phyloP scores from a whole-genome alignment of 2,113 vertebrate genomes.

The Ramphastos sulfuratus region DNA sequence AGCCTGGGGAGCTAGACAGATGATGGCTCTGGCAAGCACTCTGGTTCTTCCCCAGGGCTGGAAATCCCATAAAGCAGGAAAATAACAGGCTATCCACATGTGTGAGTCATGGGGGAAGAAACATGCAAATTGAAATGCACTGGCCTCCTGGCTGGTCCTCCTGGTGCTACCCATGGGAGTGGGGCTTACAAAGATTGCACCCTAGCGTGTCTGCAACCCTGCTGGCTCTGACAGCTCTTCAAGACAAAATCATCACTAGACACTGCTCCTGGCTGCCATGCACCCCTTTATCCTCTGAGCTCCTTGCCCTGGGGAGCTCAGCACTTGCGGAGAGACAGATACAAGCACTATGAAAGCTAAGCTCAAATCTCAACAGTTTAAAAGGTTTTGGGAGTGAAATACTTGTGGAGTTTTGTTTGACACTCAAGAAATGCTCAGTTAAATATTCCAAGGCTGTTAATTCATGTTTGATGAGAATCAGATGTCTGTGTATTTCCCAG shows the following conservation, averaged over 20 bases:
- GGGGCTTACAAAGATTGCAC: not conserved
- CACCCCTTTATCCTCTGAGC: not conserved
- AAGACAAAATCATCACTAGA: not conserved
- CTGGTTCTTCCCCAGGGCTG: not conserved
- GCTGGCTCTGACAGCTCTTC: not conserved
- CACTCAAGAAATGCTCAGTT: not conserved
- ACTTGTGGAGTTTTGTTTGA: not conserved
- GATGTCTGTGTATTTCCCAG: not conserved
- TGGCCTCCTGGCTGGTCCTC: not conserved
- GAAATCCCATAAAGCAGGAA: not conserved
- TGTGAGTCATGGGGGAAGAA: not conserved
- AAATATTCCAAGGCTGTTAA: not conserved
- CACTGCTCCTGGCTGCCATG: not conserved
- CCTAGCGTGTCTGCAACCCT: rapidly evolving
- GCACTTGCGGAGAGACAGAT: not conserved
- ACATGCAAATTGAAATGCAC: not conserved
- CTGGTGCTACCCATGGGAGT: not conserved
- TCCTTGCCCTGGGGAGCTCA: not conserved
- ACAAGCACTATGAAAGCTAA: rapidly evolving
- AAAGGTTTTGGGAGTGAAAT: not conserved
- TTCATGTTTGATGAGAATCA: not conserved
- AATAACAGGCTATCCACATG: not conserved
- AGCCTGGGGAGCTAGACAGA: not conserved
- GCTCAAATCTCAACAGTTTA: not conserved
- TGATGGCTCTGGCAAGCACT: not conserved